phyloP scores from a whole-genome alignment of 2,888 invertebrate species.

The Pemphredon lugubris region DNA sequence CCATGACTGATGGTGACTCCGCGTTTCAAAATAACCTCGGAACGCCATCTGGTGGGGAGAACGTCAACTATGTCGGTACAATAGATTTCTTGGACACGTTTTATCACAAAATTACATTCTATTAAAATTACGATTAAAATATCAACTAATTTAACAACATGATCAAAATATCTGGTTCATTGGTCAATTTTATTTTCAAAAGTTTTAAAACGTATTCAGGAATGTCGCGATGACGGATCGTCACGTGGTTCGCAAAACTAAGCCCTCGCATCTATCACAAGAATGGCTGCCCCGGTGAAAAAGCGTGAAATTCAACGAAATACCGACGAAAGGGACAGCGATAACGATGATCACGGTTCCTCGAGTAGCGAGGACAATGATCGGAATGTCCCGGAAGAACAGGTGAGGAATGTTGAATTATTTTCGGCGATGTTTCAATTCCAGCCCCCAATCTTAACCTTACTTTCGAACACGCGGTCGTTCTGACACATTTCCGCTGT shows the following conservation, averaged over 20 bases:
- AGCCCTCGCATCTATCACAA: slow-evolving; percentile 44
- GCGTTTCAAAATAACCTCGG: no score
- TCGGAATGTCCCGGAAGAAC: slow-evolving; percentile 59
- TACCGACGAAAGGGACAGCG: slow-evolving; percentile 56
- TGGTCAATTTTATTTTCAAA: no score
- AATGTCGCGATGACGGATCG: slow-evolving; percentile 9
- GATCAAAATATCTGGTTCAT: no score
- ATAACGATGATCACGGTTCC: slow-evolving; percentile 66
- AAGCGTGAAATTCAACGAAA: slow-evolving; percentile 73
- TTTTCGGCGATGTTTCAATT: background rate
- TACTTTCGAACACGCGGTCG: slow-evolving; percentile 54
- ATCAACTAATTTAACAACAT: no score
- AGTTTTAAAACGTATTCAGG: no score
- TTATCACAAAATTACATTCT: no score
- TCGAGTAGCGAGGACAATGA: slow-evolving; percentile 70
- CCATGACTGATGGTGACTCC: no score
- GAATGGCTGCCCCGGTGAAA: slow-evolving; percentile 78
- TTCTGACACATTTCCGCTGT: background rate
- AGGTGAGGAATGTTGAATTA: slow-evolving; percentile 53
- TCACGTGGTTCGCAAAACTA: slow-evolving; percentile 44
- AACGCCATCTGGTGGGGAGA: no score
- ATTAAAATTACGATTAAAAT: no score
- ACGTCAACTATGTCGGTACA: no score
- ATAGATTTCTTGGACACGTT: no score
- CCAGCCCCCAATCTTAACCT: no score